Evolutionary conservation across 2,888 invertebrate genomes (phyloP).

Genomic region (Linyphia triangularis): DNA sequence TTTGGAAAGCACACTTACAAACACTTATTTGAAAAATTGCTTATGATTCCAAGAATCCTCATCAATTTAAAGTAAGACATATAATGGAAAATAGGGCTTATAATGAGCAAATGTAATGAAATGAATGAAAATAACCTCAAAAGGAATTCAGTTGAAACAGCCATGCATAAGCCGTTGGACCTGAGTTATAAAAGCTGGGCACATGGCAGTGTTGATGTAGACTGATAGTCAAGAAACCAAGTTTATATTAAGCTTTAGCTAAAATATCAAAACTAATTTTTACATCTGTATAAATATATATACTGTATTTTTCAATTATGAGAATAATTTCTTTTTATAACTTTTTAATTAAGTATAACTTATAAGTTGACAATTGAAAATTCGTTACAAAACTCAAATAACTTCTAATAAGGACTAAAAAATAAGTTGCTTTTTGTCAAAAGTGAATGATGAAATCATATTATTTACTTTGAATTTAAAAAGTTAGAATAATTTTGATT

Average conservation of each 20-base stretch:
- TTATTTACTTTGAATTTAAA: too few species aligned
- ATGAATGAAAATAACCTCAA: neutral
- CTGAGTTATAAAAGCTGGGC: neutral
- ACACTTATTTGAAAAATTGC: conserved; percentile 64
- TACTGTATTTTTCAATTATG: too few species aligned
- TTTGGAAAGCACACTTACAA: conserved; percentile 64
- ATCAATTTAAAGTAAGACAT: conserved; percentile 11
- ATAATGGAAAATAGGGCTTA: conserved; percentile 19
- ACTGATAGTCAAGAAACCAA: neutral
- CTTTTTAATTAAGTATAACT: too few species aligned
- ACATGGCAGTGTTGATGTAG: neutral
- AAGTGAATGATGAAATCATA: too few species aligned
- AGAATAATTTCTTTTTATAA: too few species aligned
- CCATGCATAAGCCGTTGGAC: neutral
- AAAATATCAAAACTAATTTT: too few species aligned
- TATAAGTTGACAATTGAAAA: too few species aligned
- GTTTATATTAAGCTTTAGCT: neutral
- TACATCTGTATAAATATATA: too few species aligned
- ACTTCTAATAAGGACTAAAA: too few species aligned
- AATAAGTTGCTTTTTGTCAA: too few species aligned
- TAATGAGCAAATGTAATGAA: neutral
- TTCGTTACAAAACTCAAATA: too few species aligned
- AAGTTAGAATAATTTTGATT: too few species aligned
- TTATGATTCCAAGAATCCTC: conserved; percentile 53
- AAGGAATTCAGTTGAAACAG: neutral